Evolutionary conservation across 1,140 invertebrate genomes (phyloP).

Genomic region (Cotesia typhae): DNA sequence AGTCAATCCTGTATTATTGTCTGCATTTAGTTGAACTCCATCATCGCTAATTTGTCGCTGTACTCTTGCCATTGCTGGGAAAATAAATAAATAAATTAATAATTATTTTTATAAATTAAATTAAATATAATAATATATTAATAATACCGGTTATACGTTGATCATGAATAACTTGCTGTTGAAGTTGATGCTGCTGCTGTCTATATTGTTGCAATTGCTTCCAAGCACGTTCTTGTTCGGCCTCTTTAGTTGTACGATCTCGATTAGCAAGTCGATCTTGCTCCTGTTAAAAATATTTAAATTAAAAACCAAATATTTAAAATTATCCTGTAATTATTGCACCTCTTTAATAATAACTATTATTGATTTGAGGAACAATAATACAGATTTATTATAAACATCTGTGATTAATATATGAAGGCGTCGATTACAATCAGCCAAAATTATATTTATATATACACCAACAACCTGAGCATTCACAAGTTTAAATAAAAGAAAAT

Average conservation of each 20-base stretch:
- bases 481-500: conserved; percentile 45
- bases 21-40: conserved; percentile 54
- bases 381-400: too few species aligned
- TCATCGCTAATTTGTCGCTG: conserved; percentile 68
- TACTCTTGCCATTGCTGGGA: conserved; percentile 67
- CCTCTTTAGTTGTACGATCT: conserved; percentile 75
- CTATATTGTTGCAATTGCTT: conserved; percentile 84
- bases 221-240: conserved; percentile 87
- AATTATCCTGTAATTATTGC: conserved; percentile 45
- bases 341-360: conserved; percentile 32
- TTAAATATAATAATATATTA: conserved; percentile 7
- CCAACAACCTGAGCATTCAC: conserved; percentile 45
- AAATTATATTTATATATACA: conserved; percentile 40
- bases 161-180: conserved; percentile 81
- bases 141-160: conserved; percentile 75
- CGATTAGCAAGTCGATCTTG: conserved; percentile 74
- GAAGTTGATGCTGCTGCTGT: conserved; percentile 82
- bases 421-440: conserved; percentile 54
- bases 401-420: conserved; percentile 31
- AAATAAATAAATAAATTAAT: conserved; percentile 6
- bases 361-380: too few species aligned
- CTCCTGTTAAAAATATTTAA: conserved; percentile 66
- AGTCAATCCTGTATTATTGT: conserved; percentile 59
- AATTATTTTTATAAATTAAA: conserved; percentile 6
- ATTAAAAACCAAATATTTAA: conserved; percentile 32